Evolutionary conservation across 2,113 vertebrate genomes (phyloP), one percentile per base, ranked within the genome.

Genomic region (Proteles cristata): DNA sequence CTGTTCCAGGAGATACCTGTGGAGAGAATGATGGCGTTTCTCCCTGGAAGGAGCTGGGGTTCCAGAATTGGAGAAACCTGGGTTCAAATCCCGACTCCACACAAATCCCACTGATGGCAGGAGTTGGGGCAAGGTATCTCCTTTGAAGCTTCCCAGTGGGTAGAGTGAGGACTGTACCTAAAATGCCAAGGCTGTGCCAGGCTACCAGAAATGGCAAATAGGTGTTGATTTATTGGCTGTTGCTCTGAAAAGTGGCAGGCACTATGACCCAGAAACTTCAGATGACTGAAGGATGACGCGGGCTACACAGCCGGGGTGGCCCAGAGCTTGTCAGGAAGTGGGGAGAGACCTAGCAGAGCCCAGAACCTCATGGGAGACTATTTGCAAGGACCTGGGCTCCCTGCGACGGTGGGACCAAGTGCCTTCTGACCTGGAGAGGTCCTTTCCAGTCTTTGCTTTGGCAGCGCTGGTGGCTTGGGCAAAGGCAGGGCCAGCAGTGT

Each of bases 331-430:
- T 61, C 53, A 15, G 28, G 43, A 39, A 45, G 7, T 0, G 0
- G 53, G 39, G 50, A 15, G 9, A 15, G 9, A 15, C 73, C 5
- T 4, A 3, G 7, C 8, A n/a, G 28, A 48, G n/a, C 69, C 35
- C 43, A 50, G 11, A 2, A 28, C 55, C 61, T 25, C 0, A 0
- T 11, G 28, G 61, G 66, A 88, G 68, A 48, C 26, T 25, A 6
- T 68, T 55, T 84, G 5, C 84, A n/a, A 79, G 80, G 74, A 21
- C 61, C 90, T 1, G 7, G 14, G 11, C 31, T 95, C 84, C 65
- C 50, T n/a, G 43, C 53, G 4, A 9, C 0, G 0, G 58, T 11
- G 43, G 79, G 45, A 11, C 7, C 0, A 11, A 55, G 86, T 61
- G 43, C 55, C 69, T 73, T 65, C 53, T 28, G 11, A 50, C 65